Percentiles rank a stretch among this genome's conserved stretches.
phyloP scores from a whole-genome alignment of 2,797 vertebrate genomes.

The Taenioides sp. region DNA sequence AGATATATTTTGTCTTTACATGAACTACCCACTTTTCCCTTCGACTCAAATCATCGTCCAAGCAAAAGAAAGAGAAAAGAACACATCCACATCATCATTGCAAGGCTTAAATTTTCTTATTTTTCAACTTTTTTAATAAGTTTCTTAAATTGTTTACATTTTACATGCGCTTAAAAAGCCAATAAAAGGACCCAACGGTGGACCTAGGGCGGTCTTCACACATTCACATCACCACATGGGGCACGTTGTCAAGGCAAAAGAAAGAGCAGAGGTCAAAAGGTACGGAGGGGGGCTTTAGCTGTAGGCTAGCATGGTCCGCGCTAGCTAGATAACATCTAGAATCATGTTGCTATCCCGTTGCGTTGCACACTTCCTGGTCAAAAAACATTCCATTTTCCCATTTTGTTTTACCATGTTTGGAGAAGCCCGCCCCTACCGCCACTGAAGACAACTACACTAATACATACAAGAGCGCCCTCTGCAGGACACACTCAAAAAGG shows the following conservation, averaged over 20 bases:
- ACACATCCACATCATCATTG: constrained; percentile 86
- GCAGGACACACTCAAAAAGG: constrained; percentile 65
- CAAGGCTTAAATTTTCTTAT: constrained; percentile 83
- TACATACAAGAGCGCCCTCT: constrained; percentile 73
- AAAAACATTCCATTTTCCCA: constrained; percentile 28
- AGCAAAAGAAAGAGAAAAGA: constrained; percentile 86
- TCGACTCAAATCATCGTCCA: constrained; percentile 78
- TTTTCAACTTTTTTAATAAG: constrained; percentile 72
- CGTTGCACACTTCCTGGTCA: constrained; percentile 35
- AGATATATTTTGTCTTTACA: constrained; percentile 77
- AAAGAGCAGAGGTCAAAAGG: constrained; percentile 82
- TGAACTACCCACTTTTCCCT: constrained; percentile 77
- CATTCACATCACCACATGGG: constrained; percentile 89
- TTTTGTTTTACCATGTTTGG: constrained; percentile 12
- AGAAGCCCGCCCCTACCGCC: constrained; percentile 67
- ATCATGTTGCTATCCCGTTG: constrained; percentile 38
- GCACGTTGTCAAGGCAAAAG: constrained; percentile 88
- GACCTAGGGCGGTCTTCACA: constrained; percentile 83
- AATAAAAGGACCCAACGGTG: constrained; percentile 81
- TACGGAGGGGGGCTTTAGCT: constrained; percentile 72
- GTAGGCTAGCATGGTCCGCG: constrained; percentile 60
- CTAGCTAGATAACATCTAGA: constrained; percentile 50
- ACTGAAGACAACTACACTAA: constrained; percentile 74
- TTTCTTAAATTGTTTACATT: constrained; percentile 83
- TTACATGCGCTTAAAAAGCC: constrained; percentile 89